Evolutionary conservation across 2,797 vertebrate genomes (phyloP).

Genomic region (Trichosurus vulpecula): DNA sequence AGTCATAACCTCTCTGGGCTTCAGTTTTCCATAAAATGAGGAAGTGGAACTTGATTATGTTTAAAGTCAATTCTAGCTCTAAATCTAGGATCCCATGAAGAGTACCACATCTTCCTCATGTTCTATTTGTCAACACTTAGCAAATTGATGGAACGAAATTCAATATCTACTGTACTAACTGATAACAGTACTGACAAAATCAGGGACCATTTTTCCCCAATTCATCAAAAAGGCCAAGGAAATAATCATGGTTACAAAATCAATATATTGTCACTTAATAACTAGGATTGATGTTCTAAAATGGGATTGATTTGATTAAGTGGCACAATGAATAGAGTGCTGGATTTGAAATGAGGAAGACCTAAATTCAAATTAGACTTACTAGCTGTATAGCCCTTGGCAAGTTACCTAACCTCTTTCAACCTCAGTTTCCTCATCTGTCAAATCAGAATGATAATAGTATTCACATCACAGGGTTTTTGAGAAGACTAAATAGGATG

Average conservation of each 20-base stretch:
- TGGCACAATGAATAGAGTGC: neutral
- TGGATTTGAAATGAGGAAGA: neutral
- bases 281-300: neutral
- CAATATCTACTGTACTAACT: neutral
- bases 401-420: neutral
- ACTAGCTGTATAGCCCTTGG: neutral
- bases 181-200: conserved; percentile 34
- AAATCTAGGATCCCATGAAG: neutral
- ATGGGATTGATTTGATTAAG: neutral
- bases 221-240: conserved; percentile 42
- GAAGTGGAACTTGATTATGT: neutral
- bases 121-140: conserved; percentile 51
- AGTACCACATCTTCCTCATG: conserved; percentile 16
- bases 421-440: neutral
- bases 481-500: neutral
- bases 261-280: conserved; percentile 1
- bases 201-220: conserved; percentile 36
- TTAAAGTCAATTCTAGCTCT: neutral
- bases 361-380: neutral
- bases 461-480: neutral
- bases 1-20: neutral
- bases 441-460: neutral
- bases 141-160: conserved; percentile 38
- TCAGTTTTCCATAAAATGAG: neutral
- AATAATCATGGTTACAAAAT: conserved; percentile 32